phyloP scores from a whole-genome alignment of 1,140 invertebrate genomes.

The Drosophila santomea region DNA sequence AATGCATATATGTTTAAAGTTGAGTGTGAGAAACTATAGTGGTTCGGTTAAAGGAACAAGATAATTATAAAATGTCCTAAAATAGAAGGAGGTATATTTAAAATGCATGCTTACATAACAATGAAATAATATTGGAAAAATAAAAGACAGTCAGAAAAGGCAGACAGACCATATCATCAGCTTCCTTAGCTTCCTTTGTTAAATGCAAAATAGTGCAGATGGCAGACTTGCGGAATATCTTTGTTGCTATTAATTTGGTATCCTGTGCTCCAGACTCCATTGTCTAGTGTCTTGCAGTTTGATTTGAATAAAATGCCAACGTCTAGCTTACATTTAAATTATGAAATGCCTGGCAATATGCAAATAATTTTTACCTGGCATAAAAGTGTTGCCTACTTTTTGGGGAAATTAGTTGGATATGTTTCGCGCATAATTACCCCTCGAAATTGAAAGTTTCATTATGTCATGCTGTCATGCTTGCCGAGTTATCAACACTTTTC shows the following conservation, averaged over 20 bases:
- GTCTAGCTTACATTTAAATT: not conserved
- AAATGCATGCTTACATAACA: not conserved
- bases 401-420: slow-evolving; percentile 26
- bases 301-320: slow-evolving; percentile 6
- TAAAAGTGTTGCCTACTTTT: slow-evolving; percentile 27
- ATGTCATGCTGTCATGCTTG: slow-evolving; percentile 22
- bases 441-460: slow-evolving; percentile 47
- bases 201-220: not conserved
- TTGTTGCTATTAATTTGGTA: not conserved
- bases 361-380: not conserved
- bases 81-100: not conserved
- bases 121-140: not conserved
- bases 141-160: no score
- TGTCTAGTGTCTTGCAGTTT: not conserved
- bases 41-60: no score
- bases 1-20: no score
- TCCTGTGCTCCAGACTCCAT: not conserved
- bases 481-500: slow-evolving; percentile 44
- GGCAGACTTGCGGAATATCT: not conserved
- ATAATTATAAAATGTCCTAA: no score
- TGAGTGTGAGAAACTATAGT: no score
- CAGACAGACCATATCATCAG: not conserved
- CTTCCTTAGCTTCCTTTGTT: not conserved
- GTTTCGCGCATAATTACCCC: slow-evolving; percentile 47
- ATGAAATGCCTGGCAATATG: not conserved